Evolutionary conservation across 2,113 vertebrate genomes (phyloP).

Genomic region (Tapirus terrestris): DNA sequence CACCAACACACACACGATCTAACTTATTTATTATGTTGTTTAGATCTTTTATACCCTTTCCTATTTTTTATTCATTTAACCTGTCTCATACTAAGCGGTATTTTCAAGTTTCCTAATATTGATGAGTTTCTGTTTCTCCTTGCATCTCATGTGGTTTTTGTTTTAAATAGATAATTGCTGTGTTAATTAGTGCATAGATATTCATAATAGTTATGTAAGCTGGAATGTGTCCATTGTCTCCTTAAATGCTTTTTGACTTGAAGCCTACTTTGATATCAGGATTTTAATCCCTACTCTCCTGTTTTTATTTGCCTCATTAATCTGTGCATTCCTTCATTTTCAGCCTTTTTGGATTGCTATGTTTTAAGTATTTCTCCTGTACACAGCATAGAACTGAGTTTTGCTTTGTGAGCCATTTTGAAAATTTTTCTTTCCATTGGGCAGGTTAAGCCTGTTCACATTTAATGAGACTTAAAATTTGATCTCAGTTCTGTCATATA

Average conservation of each 20-base stretch:
- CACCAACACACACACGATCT: background rate
- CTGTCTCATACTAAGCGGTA: background rate
- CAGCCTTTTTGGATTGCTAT: background rate
- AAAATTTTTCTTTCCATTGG: background rate
- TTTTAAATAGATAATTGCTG: background rate
- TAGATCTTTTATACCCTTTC: background rate
- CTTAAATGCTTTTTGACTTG: background rate
- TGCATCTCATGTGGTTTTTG: background rate
- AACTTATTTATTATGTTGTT: background rate
- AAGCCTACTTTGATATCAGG: background rate
- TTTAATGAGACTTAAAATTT: background rate
- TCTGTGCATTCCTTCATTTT: background rate
- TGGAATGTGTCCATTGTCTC: background rate
- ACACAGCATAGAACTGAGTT: background rate
- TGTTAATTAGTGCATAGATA: background rate
- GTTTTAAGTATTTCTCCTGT: background rate
- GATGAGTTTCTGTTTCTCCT: background rate
- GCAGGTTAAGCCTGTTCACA: background rate
- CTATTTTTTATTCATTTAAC: background rate
- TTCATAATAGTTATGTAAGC: background rate
- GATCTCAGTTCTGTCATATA: background rate
- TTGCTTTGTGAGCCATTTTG: background rate
- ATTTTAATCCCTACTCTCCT: background rate
- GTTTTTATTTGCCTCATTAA: background rate
- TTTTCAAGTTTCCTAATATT: background rate